phyloP scores from a whole-genome alignment of 2,113 vertebrate species.

The Ciconia boyciana region DNA sequence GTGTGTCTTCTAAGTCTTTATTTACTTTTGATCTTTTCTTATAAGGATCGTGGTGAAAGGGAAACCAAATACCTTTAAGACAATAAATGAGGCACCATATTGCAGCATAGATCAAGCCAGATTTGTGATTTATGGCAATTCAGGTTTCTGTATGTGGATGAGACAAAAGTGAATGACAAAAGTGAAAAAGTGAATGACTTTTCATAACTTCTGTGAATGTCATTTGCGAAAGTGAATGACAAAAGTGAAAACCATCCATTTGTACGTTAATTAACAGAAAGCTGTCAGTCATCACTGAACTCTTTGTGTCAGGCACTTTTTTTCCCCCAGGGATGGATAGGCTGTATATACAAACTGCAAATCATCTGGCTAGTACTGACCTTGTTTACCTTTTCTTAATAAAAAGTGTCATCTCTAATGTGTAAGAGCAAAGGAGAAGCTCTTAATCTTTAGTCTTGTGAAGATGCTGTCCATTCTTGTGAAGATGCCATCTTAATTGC shows the following conservation, averaged over 20 bases:
- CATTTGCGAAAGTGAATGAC: background rate
- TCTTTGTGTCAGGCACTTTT: background rate
- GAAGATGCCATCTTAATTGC: background rate
- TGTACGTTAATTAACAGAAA: background rate
- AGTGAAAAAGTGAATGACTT: background rate
- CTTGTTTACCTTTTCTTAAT: background rate
- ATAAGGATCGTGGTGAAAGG: background rate
- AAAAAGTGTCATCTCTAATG: background rate
- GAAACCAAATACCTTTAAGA: background rate
- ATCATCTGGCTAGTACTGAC: background rate
- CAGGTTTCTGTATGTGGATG: background rate
- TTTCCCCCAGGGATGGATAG: background rate
- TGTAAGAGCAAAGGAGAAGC: background rate
- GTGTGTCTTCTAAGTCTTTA: background rate
- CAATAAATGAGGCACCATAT: background rate
- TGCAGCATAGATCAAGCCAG: background rate
- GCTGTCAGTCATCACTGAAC: background rate
- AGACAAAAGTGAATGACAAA: background rate
- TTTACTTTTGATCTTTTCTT: background rate
- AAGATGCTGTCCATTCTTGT: background rate
- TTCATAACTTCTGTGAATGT: background rate
- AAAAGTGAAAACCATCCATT: background rate
- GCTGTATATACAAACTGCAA: background rate
- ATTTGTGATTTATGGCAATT: background rate
- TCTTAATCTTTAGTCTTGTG: background rate